Evolutionary conservation across 1,140 invertebrate genomes (phyloP), one percentile per base, ranked within the genome.

Genomic region (Chlorops oryzae): DNA sequence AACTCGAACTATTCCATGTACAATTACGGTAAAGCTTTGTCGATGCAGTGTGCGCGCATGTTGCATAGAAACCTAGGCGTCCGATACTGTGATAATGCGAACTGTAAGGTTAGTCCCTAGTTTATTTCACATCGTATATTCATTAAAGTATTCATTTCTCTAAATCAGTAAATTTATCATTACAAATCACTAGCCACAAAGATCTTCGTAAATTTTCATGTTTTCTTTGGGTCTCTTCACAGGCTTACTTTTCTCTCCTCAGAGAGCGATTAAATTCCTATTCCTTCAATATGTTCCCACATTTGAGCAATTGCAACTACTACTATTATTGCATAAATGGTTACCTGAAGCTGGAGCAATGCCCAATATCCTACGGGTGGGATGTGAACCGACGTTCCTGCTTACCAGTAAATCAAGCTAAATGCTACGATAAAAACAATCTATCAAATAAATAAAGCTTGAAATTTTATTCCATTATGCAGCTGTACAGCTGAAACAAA

Each of bases 1-100:
- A 70, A 66, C 41, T 52, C 63, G 0, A 61, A 67, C 27, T 70
- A 70, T 46, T 70, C 51, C 18, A 58, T 70, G 22, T 70, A 66
- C 52, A 66, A 60, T 50, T 59, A 61, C n/a, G 66, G 66, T 2
- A 42, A 59, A 20, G 32, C 54, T 0, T 35, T 65, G 2, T 15
- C 57, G 10, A 58, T 70, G 59, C 59, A 52, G 34, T 70, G 66
- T 47, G 57, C 66, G 2, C 21, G 54, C 5, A 55, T 47, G 49
- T 43, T 70, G 34, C 66, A 70, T 17, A 70, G 66, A n/a, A 67
- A 70, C 59, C 24, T 25, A 0, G 24, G 17, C 5, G 58, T 61
- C 5, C 57, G 56, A 5, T 70, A 67, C 51, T 70, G 67, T 39
- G 67, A 70, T 46, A 56, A 56, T 43, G 49, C 64, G 3, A 63